These are phyloP conservation scores for Microplitis demolitor DNA, from an alignment of 1,140 invertebrate species.

Conservation along the genomic window DNA sequence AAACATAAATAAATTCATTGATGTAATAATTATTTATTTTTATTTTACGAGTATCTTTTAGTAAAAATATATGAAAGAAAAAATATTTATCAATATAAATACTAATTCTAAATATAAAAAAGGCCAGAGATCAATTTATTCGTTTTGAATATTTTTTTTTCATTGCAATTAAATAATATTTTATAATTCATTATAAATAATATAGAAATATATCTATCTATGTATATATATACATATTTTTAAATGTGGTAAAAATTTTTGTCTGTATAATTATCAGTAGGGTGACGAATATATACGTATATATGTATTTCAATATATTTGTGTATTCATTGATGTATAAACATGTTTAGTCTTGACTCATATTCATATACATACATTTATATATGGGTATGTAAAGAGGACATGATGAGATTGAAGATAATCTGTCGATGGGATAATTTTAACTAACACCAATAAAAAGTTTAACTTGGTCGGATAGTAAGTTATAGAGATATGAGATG, in stretches of 20 bases:
- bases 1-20: background rate
- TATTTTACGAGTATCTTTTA: background rate
- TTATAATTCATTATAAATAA: background rate
- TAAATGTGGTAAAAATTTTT: background rate
- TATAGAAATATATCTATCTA: too few relatives aligned
- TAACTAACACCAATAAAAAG: conserved; percentile 35
- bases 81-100: conserved; percentile 7
- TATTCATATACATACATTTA: conserved; percentile 1
- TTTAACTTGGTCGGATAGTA: conserved; percentile 37
- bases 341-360: background rate
- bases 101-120: conserved; percentile 35
- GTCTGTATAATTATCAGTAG: background rate
- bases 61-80: background rate
- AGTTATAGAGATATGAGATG: conserved; percentile 6
- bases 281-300: background rate
- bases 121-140: conserved; percentile 38
- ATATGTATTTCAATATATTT: conserved; percentile 1
- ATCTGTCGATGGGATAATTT: conserved; percentile 43
- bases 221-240: background rate
- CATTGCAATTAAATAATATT: background rate
- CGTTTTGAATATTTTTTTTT: background rate
- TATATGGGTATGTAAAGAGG: conserved; percentile 22
- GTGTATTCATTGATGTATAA: background rate
- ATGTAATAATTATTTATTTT: background rate
- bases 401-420: conserved; percentile 44